phyloP scores from a whole-genome alignment of 2,888 invertebrate species.

The Agonopterix subpropinquella region DNA sequence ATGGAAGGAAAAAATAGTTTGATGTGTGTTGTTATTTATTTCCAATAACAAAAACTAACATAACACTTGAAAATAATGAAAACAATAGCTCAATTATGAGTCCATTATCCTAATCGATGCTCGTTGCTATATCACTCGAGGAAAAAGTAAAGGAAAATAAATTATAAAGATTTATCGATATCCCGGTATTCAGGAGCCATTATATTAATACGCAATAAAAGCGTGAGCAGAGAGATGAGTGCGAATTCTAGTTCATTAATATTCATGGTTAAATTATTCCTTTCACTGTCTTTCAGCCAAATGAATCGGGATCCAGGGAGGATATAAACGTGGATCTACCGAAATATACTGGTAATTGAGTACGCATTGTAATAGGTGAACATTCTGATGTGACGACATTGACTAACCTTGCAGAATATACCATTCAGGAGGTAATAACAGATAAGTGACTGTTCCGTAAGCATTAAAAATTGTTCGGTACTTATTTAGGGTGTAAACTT shows the following conservation, averaged over 20 bases:
- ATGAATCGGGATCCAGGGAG: conserved; percentile 49
- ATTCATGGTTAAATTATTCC: conserved; percentile 66
- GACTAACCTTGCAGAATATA: too few species aligned
- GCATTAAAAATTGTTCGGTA: too few species aligned
- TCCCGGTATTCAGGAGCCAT: conserved; percentile 37
- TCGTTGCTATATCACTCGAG: conserved; percentile 2
- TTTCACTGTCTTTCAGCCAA: conserved; percentile 54
- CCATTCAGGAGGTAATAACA: too few species aligned
- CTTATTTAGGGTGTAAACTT: too few species aligned
- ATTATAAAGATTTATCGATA: conserved; percentile 41
- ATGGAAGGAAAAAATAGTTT: too few species aligned
- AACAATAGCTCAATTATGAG: neutral
- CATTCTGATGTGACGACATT: too few species aligned
- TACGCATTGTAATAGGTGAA: neutral
- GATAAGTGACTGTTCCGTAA: too few species aligned
- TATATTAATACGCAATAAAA: conserved; percentile 60
- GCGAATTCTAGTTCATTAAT: conserved; percentile 61
- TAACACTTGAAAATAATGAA: too few species aligned
- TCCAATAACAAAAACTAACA: too few species aligned
- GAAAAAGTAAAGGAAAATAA: conserved; percentile 20
- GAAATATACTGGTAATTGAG: conserved; percentile 32
- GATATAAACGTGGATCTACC: conserved; percentile 42
- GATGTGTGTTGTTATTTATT: too few species aligned
- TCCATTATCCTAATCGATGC: conserved; percentile 4
- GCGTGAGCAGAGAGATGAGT: conserved; percentile 46